These are phyloP conservation scores for Mallotus villosus DNA, from an alignment of 2,797 vertebrate genomes.

Conservation along the genomic window DNA sequence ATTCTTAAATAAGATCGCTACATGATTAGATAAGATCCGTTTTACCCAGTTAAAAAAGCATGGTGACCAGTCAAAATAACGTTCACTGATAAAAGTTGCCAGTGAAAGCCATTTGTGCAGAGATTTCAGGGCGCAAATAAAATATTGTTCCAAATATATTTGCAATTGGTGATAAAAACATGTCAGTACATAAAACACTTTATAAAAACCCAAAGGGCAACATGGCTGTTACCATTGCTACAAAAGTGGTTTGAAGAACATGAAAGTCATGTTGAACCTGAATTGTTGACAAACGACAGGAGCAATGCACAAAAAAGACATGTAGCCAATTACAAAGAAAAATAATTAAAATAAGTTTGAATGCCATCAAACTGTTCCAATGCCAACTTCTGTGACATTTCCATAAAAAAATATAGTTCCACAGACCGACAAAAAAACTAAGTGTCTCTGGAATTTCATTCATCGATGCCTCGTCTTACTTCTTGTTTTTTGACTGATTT, in stretches of 20 bases:
- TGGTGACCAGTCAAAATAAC: not conserved
- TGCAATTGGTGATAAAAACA: conserved; percentile 35
- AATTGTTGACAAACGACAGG: conserved; percentile 32
- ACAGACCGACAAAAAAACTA: conserved; percentile 14
- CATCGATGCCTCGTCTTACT: conserved; percentile 49
- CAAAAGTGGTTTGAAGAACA: conserved; percentile 33
- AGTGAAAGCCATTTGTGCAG: not conserved
- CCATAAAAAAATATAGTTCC: conserved; percentile 8
- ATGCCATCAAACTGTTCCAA: conserved; percentile 26
- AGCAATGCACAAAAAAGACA: conserved; percentile 33
- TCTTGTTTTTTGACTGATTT: conserved; percentile 86
- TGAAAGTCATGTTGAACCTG: conserved; percentile 15
- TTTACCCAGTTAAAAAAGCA: conserved; percentile 6
- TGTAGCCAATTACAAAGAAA: conserved; percentile 41
- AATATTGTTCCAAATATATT: conserved; percentile 35
- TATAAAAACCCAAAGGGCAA: conserved; percentile 39
- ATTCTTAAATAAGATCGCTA: not conserved
- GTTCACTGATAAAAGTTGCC: conserved; percentile 1
- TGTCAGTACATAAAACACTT: conserved; percentile 23
- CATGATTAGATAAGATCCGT: conserved; percentile 3
- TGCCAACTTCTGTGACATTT: conserved; percentile 9
- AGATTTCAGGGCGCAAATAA: conserved; percentile 25
- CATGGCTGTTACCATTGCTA: conserved; percentile 25
- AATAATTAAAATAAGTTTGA: conserved; percentile 31
- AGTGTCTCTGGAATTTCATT: conserved; percentile 19